phyloP scores from a whole-genome alignment of 2,797 vertebrate species.

The Dicrostonyx torquatus region DNA sequence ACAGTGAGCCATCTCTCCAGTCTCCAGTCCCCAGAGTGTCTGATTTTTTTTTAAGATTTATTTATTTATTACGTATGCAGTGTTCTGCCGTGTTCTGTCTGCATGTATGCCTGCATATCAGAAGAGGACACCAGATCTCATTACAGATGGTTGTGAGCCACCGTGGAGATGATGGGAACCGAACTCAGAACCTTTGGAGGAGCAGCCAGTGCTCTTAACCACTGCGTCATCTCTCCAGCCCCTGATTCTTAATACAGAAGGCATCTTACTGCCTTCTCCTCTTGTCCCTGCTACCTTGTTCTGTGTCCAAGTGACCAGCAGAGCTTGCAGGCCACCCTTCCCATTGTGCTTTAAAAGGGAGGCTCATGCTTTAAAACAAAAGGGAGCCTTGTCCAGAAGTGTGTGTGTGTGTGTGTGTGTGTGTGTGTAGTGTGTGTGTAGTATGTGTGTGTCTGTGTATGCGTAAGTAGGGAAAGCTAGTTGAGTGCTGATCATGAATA shows the following conservation, averaged over 20 bases:
- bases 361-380: not conserved
- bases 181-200: not conserved
- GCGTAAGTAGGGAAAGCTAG: not conserved
- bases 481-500: not conserved
- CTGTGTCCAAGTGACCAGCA: not conserved
- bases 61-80: no score
- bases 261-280: not conserved
- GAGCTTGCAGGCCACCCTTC: not conserved
- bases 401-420: not conserved
- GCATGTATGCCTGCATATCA: not conserved
- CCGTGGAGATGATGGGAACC: not conserved
- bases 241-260: not conserved
- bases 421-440: no score
- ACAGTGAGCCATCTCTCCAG: not conserved
- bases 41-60: not conserved
- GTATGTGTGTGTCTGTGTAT: not conserved
- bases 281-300: not conserved
- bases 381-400: not conserved
- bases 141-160: not conserved
- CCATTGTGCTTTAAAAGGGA: not conserved
- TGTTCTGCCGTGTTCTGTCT: no score
- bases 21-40: not conserved
- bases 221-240: not conserved
- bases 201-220: not conserved
- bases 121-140: not conserved